phyloP scores from a whole-genome alignment of 2,888 invertebrate species.

The Conops quadrifasciatus region DNA sequence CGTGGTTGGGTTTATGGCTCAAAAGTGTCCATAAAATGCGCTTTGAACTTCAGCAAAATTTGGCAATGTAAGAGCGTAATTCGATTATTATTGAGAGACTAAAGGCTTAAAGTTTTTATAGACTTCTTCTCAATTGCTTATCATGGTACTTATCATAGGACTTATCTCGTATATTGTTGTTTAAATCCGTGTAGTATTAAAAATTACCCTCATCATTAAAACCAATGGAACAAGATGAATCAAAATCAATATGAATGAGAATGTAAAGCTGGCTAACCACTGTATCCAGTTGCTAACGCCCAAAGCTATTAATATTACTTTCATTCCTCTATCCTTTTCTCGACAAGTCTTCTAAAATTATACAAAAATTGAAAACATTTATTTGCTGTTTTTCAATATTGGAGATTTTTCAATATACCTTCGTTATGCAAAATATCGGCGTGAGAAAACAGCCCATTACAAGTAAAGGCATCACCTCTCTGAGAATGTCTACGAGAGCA shows the following conservation, averaged over 20 bases:
- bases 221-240: constrained; percentile 61
- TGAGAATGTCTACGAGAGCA: constrained; percentile 71
- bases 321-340: constrained; percentile 17
- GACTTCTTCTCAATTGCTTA: too few relatives aligned
- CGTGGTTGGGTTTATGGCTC: too few relatives aligned
- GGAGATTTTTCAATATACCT: constrained; percentile 58
- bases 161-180: too few relatives aligned
- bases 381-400: not conserved
- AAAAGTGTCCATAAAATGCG: too few relatives aligned
- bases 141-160: not conserved
- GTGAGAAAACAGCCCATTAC: constrained; percentile 82
- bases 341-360: not conserved
- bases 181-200: not conserved
- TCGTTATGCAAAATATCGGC: constrained; percentile 77
- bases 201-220: constrained; percentile 62
- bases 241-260: constrained; percentile 73
- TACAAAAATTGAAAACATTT: too few relatives aligned
- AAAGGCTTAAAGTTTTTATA: too few relatives aligned
- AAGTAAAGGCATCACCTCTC: constrained; percentile 75
- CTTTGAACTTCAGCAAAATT: too few relatives aligned
- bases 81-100: too few relatives aligned
- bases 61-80: too few relatives aligned
- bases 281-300: constrained; percentile 29
- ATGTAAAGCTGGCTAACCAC: constrained; percentile 51
- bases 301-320: constrained; percentile 17